These are phyloP conservation scores for Nephrotoma flavescens DNA, from an alignment of 2,888 invertebrate species.

Conservation along the genomic window DNA sequence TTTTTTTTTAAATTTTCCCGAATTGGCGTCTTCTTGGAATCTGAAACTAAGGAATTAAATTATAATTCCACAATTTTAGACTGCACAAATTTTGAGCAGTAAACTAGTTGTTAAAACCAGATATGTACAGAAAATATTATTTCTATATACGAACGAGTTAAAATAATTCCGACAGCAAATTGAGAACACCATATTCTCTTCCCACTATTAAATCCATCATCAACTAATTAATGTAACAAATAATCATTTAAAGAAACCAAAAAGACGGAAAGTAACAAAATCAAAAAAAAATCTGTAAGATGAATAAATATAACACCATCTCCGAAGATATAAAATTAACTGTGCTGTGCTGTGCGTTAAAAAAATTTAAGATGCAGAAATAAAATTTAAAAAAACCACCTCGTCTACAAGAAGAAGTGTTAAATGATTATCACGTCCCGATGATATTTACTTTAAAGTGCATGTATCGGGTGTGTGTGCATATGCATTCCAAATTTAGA, in stretches of 20 bases:
- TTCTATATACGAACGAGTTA: too few relatives aligned
- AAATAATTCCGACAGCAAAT: too few relatives aligned
- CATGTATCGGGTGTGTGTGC: neutral
- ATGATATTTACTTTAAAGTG: neutral
- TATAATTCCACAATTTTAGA: too few relatives aligned
- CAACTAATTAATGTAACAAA: neutral
- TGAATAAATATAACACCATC: neutral
- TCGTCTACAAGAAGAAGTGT: neutral
- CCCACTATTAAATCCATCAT: neutral
- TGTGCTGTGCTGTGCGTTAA: neutral
- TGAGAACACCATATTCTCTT: neutral
- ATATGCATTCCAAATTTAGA: neutral
- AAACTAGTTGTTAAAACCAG: too few relatives aligned
- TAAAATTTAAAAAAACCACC: neutral
- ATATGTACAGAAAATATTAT: too few relatives aligned
- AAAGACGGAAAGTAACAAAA: neutral
- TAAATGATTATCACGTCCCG: neutral
- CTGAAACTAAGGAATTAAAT: too few relatives aligned
- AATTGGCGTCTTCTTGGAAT: too few relatives aligned
- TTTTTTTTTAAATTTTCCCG: too few relatives aligned
- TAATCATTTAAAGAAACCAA: neutral
- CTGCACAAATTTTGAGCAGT: too few relatives aligned
- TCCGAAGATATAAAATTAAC: neutral
- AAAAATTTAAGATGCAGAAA: neutral
- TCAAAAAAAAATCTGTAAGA: neutral